phyloP scores from a whole-genome alignment of 2,888 invertebrate genomes.

The Phortica okadai region DNA sequence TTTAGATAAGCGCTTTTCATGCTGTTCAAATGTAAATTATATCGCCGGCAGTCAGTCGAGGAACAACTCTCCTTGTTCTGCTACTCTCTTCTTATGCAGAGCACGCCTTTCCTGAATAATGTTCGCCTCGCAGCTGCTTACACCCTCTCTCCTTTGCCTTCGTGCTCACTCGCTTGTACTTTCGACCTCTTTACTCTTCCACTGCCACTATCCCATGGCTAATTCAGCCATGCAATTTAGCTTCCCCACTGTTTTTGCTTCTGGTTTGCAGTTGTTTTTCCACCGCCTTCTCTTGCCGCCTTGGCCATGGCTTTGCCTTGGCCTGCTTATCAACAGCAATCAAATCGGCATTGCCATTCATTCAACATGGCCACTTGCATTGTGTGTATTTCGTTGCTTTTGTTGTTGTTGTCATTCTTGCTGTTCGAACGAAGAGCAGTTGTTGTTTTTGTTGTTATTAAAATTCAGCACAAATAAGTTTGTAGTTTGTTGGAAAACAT shows the following conservation, averaged over 20 bases:
- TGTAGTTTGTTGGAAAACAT: background rate
- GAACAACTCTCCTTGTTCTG: background rate
- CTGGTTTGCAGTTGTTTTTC: too few relatives aligned
- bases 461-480: background rate
- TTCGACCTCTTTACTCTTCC: too few relatives aligned
- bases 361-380: conserved; percentile 1
- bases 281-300: too few relatives aligned
- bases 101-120: too few relatives aligned
- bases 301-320: background rate
- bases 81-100: background rate
- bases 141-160: too few relatives aligned
- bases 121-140: too few relatives aligned
- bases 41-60: background rate
- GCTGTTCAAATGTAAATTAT: background rate
- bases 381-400: background rate
- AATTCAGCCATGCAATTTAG: background rate
- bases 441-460: background rate
- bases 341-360: background rate
- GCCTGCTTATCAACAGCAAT: background rate
- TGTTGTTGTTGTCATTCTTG: background rate
- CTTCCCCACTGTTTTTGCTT: too few relatives aligned
- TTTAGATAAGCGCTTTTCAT: conserved; percentile 56
- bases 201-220: background rate
- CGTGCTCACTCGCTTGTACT: too few relatives aligned
- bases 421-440: background rate